phyloP scores from a whole-genome alignment of 2,797 vertebrate species.

The Syngnathus acus region DNA sequence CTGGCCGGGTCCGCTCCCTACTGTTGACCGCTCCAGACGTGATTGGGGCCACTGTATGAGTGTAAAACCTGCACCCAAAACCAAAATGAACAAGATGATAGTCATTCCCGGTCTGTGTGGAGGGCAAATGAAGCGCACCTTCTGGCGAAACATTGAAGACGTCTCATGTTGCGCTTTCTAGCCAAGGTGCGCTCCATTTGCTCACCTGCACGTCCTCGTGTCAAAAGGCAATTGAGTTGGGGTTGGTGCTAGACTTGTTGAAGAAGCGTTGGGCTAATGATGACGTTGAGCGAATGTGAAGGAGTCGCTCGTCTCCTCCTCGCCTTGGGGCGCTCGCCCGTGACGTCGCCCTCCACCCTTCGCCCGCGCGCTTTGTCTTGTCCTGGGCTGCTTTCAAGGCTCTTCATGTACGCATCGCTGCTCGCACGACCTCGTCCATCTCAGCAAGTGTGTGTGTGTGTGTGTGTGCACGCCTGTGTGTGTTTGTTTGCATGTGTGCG shows the following conservation, averaged over 20 bases:
- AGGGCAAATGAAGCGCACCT: neutral
- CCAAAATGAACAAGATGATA: neutral
- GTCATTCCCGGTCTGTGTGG: neutral
- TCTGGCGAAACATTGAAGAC: neutral
- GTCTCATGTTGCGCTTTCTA: too few relatives aligned
- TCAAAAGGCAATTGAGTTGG: neutral
- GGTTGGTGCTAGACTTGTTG: neutral
- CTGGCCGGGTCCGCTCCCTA: too few relatives aligned
- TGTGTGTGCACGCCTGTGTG: too few relatives aligned
- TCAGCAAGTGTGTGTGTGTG: constrained; percentile 23
- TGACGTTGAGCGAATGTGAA: neutral
- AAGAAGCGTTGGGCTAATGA: neutral
- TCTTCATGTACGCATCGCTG: neutral
- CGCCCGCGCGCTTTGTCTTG: constrained; percentile 2
- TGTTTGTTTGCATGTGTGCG: constrained; percentile 20
- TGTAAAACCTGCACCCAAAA: neutral
- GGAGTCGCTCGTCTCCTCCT: neutral
- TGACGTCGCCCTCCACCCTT: constrained; percentile 21
- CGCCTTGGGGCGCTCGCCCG: neutral
- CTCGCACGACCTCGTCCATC: constrained; percentile 32
- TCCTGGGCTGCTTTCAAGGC: constrained; percentile 9
- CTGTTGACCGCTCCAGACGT: too few relatives aligned
- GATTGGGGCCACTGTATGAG: neutral
- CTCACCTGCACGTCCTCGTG: neutral
- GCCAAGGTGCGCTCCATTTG: neutral